Conservation (phyloP, 2,888 invertebrate species). For the Phyllotreta cruciferae region DNA sequence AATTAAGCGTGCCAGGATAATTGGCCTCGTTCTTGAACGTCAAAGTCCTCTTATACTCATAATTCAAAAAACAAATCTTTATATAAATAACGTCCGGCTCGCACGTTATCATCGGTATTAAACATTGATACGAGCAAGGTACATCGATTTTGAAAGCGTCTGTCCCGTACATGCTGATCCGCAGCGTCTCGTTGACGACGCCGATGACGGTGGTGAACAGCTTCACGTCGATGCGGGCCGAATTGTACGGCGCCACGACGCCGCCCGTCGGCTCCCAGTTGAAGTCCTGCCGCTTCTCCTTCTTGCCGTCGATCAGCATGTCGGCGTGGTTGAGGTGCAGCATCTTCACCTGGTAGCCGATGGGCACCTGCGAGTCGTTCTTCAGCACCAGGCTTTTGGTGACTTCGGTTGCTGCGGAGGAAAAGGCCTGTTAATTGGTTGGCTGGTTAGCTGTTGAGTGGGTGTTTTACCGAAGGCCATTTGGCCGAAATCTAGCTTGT, state of each 20-base stretch:
- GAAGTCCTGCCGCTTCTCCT: conserved; percentile 1
- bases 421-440: not conserved
- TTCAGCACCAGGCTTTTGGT: conserved; percentile 59
- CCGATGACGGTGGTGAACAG: conserved; percentile 65
- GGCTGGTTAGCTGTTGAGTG: not conserved
- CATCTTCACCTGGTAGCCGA: conserved; percentile 54
- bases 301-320: not conserved
- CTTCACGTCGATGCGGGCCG: conserved; percentile 33
- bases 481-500: conserved; percentile 65
- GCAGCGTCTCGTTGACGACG: conserved; percentile 60
- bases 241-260: conserved; percentile 2
- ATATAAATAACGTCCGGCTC: conserved; percentile 64
- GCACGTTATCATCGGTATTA: conserved; percentile 62
- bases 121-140: conserved; percentile 63
- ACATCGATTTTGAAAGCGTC: conserved; percentile 64
- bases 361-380: conserved; percentile 66
- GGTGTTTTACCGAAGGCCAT: conserved; percentile 64
- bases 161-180: conserved; percentile 66
- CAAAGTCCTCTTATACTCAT: conserved; percentile 63
- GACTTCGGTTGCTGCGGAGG: conserved; percentile 18
- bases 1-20: conserved; percentile 61
- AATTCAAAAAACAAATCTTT: conserved; percentile 68
- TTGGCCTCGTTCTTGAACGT: conserved; percentile 61
- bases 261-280: conserved; percentile 4
- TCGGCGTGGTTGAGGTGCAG: conserved; percentile 5